Percentiles rank a stretch among this genome's conserved stretches.
These are phyloP conservation scores for Chymomyza amoena DNA, from an alignment of 2,888 invertebrate genomes.

Conservation along the genomic window DNA sequence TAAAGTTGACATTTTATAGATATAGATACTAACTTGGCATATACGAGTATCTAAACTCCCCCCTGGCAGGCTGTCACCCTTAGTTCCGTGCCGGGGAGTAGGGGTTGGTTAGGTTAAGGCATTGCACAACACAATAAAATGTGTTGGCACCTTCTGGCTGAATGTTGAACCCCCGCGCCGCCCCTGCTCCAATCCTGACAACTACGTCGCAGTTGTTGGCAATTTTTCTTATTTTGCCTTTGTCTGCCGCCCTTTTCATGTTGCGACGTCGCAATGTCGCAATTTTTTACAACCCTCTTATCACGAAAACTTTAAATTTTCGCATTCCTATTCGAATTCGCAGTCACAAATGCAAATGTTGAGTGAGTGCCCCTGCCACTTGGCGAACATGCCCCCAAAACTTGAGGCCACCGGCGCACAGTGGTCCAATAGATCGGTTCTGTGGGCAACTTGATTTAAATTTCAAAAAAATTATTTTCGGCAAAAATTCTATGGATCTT, in stretches of 20 bases:
- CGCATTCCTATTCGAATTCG: conserved; percentile 60
- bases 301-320: conserved; percentile 68
- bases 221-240: conserved; percentile 64
- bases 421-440: background rate
- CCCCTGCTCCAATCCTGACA: conserved; percentile 2
- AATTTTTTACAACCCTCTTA: conserved; percentile 70
- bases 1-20: conserved; percentile 70
- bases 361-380: conserved; percentile 36
- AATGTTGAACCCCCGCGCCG: conserved; percentile 41
- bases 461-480: no score
- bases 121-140: conserved; percentile 63
- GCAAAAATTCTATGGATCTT: no score
- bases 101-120: background rate
- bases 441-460: no score
- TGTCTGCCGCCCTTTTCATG: conserved; percentile 69
- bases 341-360: conserved; percentile 68
- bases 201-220: conserved; percentile 38
- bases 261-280: conserved; percentile 49
- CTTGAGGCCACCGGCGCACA: background rate
- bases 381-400: no score
- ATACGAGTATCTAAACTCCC: background rate
- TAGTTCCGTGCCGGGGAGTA: background rate
- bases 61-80: background rate
- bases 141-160: conserved; percentile 71
- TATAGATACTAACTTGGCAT: conserved; percentile 39